Percentiles rank a stretch among this genome's conserved stretches.
Conservation (phyloP, 2,797 vertebrate genomes). For the Apodemus agrarius region DNA sequence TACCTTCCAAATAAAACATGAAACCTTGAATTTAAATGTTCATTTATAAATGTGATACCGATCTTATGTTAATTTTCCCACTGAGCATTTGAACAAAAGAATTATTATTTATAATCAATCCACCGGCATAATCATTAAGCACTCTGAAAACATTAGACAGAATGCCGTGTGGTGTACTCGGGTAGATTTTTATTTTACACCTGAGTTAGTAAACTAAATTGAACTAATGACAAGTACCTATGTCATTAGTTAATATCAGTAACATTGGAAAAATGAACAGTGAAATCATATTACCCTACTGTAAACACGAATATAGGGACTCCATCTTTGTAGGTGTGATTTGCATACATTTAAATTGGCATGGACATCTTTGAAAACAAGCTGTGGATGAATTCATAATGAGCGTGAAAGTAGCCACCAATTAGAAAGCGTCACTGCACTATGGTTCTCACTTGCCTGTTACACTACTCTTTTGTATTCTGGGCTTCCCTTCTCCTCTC, state of each 20-base stretch:
- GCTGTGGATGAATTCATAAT: neutral
- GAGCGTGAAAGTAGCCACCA: constrained; percentile 43
- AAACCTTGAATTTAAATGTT: constrained; percentile 8
- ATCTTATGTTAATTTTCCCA: neutral
- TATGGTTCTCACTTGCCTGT: neutral
- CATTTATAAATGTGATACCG: neutral
- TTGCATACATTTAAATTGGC: neutral
- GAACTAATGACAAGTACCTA: neutral
- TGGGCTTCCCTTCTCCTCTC: neutral
- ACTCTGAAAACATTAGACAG: neutral
- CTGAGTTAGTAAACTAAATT: constrained; percentile 36
- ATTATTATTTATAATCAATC: neutral
- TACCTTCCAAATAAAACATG: neutral
- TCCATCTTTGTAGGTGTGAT: neutral
- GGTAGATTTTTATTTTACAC: constrained; percentile 19
- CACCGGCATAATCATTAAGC: neutral
- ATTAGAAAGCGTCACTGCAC: constrained; percentile 14
- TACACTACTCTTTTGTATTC: constrained; percentile 2
- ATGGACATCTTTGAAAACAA: neutral
- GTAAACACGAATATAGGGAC: neutral
- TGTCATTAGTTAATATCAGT: neutral
- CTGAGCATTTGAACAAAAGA: neutral
- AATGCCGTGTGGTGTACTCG: neutral
- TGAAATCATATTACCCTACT: constrained; percentile 40
- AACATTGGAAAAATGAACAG: constrained; percentile 4